Evolutionary conservation across 2,797 vertebrate genomes (phyloP).

Genomic region (Chromis chromis): DNA sequence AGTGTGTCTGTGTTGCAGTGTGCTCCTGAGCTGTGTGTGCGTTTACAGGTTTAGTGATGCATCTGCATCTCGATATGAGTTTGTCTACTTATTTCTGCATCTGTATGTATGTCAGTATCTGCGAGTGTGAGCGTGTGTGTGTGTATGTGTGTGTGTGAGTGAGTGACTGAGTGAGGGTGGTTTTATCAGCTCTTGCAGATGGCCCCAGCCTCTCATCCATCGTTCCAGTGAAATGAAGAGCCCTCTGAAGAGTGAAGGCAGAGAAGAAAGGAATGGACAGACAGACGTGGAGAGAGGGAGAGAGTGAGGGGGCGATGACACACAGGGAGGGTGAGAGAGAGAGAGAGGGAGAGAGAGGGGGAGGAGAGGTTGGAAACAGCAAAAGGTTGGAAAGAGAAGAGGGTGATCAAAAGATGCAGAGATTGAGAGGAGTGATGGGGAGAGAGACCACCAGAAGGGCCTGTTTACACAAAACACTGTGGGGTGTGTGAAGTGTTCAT

Average conservation of each 20-base stretch:
- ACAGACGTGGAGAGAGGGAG: constrained; percentile 34
- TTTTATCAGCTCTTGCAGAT: constrained; percentile 81
- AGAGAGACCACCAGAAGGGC: constrained; percentile 41
- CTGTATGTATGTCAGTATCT: constrained; percentile 45
- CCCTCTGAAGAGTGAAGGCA: constrained; percentile 74
- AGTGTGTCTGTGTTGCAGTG: constrained; percentile 10
- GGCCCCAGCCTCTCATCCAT: constrained; percentile 76
- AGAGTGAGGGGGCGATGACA: constrained; percentile 43
- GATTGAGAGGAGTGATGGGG: constrained; percentile 35
- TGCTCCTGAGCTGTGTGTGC: constrained; percentile 8
- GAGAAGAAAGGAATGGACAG: constrained; percentile 67
- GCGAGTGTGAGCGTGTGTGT: constrained; percentile 6
- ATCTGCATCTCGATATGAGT: constrained; percentile 47
- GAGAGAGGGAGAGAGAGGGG: constrained; percentile 17
- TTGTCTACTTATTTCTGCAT: constrained; percentile 48
- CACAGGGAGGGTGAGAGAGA: constrained; percentile 11
- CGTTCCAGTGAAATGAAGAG: constrained; percentile 78
- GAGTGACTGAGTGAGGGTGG: constrained; percentile 32
- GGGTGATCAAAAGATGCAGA: constrained; percentile 45
- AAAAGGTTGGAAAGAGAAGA: constrained; percentile 30
- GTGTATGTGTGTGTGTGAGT: constrained; percentile 8
- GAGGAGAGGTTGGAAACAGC: neutral
- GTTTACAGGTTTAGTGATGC: constrained; percentile 56
- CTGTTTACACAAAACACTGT: constrained; percentile 41
- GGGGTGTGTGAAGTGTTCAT: constrained; percentile 44